Conservation (phyloP, 2,113 vertebrate species). For the Apteryx owenii region DNA sequence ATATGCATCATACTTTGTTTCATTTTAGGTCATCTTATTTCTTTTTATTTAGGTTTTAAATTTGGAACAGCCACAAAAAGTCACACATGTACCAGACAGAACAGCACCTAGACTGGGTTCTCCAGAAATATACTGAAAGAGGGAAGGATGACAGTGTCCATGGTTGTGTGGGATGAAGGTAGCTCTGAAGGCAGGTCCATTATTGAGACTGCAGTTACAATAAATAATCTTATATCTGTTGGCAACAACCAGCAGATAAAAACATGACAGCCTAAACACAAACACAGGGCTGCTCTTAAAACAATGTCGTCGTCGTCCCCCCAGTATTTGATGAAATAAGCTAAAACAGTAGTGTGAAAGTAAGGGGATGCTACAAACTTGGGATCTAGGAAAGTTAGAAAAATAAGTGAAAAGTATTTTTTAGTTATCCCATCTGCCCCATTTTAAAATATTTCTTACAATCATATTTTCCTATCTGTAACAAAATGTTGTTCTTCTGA, state of each 20-base stretch:
- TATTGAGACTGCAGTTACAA: background rate
- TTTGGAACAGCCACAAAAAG: background rate
- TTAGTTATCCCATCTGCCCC: background rate
- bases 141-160: background rate
- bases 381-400: background rate
- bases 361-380: background rate
- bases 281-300: background rate
- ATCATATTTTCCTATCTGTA: background rate
- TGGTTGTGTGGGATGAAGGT: background rate
- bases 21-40: background rate
- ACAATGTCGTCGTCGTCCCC: too few species aligned
- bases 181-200: background rate
- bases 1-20: background rate
- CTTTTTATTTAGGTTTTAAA: background rate
- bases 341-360: background rate
- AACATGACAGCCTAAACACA: background rate
- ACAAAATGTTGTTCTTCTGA: background rate
- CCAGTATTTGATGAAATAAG: background rate
- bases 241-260: background rate
- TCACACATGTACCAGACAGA: background rate
- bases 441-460: background rate
- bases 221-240: background rate
- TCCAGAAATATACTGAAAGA: background rate
- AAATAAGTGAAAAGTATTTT: background rate
- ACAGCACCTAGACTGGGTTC: background rate